phyloP scores from a whole-genome alignment of 2,113 vertebrate species.

The Cyanistes caeruleus region DNA sequence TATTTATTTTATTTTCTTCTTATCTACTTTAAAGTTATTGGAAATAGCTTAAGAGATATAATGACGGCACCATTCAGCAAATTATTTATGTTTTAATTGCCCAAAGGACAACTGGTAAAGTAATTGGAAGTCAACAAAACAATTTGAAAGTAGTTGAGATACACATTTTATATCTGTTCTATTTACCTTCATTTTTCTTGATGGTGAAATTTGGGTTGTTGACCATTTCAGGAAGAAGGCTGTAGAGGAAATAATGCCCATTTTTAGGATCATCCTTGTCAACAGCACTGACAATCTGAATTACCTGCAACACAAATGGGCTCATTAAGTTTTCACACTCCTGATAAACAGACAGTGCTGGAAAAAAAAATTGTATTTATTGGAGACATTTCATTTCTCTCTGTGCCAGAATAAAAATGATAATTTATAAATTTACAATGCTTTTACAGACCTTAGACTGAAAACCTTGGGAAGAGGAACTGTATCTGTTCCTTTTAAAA shows the following conservation, averaged over 20 bases:
- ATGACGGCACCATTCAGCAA: background rate
- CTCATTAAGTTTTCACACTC: slow-evolving; percentile 10
- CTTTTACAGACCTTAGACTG: background rate
- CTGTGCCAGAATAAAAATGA: background rate
- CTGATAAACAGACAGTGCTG: background rate
- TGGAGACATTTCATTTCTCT: background rate
- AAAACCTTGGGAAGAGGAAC: background rate
- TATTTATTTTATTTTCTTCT: background rate
- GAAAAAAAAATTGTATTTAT: background rate
- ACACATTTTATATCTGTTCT: background rate
- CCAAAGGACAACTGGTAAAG: background rate
- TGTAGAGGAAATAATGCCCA: slow-evolving; percentile 94
- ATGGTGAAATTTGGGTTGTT: slow-evolving; percentile 99
- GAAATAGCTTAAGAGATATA: background rate
- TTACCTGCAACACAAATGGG: slow-evolving; percentile 82
- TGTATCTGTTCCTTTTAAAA: background rate
- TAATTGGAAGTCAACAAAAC: background rate
- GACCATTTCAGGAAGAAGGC: slow-evolving; percentile 91
- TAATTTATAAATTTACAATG: background rate
- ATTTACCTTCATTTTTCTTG: slow-evolving; percentile 92
- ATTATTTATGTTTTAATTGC: slow-evolving; percentile 5
- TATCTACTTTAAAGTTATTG: slow-evolving; percentile 17
- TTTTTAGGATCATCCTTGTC: slow-evolving; percentile 96
- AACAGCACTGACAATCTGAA: slow-evolving; percentile 93
- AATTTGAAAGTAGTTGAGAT: background rate